These are phyloP conservation scores for Caenorhabditis imperialis DNA, from an alignment of 2,888 invertebrate genomes.

Conservation along the genomic window DNA sequence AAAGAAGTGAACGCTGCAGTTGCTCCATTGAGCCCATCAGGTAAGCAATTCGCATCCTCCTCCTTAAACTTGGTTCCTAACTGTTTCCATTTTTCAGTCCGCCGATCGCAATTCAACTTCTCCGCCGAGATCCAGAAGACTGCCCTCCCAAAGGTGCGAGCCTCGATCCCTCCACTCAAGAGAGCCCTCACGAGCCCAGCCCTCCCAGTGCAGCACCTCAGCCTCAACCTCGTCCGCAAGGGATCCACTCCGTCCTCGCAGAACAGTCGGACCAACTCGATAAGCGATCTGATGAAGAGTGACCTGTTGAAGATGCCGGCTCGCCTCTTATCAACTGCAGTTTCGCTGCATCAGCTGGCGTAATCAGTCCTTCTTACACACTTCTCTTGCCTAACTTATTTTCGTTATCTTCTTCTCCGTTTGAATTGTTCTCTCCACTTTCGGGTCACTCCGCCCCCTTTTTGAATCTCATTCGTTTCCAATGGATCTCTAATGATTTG, in stretches of 20 bases:
- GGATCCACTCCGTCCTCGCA: conserved; percentile 48
- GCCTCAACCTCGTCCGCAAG: conserved; percentile 32
- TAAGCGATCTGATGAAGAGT: conserved; percentile 40
- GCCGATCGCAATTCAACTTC: conserved; percentile 47
- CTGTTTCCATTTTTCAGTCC: conserved; percentile 29
- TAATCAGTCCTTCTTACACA: conserved; percentile 15
- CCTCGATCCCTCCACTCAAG: conserved; percentile 53
- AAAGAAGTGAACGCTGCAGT: conserved; percentile 40
- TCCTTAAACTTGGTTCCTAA: neutral
- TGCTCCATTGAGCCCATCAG: conserved; percentile 51
- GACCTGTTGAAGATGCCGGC: conserved; percentile 45
- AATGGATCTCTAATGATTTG: neutral
- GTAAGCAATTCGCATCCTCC: conserved; percentile 15
- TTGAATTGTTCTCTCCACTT: neutral
- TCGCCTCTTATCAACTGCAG: conserved; percentile 34
- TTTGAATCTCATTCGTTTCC: neutral
- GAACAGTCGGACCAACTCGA: conserved; percentile 40
- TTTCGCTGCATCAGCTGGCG: conserved; percentile 47
- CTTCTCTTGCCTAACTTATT: conserved; percentile 14
- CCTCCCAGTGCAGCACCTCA: conserved; percentile 48
- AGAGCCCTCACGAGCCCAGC: conserved; percentile 52
- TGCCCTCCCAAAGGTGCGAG: conserved; percentile 31
- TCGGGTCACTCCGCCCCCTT: no score
- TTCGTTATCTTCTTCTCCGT: conserved; percentile 7
- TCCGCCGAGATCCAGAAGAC: conserved; percentile 14